Conservation (phyloP, 2,888 invertebrate genomes). For the Pegoplata infirma region DNA sequence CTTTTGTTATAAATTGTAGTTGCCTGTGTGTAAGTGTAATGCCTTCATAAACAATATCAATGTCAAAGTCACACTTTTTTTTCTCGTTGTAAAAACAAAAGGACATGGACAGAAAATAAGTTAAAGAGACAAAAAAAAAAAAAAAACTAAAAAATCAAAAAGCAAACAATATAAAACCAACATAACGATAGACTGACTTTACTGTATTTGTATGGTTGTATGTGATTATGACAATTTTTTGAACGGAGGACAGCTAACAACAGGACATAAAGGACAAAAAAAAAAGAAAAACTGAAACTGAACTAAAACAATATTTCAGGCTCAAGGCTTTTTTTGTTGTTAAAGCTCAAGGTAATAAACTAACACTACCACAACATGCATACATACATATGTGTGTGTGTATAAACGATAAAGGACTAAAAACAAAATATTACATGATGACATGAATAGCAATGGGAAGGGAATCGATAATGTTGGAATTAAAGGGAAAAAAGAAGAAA, state of each 20-base stretch:
- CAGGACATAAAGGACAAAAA: not conserved
- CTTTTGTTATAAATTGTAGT: not conserved
- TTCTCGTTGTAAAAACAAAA: not conserved
- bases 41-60: constrained; percentile 53
- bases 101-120: constrained; percentile 9
- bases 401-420: constrained; percentile 12
- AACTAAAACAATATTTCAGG: constrained; percentile 56
- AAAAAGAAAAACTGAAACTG: too few species aligned
- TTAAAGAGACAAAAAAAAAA: constrained; percentile 1
- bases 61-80: constrained; percentile 56
- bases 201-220: not conserved
- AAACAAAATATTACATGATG: too few species aligned
- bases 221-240: not conserved
- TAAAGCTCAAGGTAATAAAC: constrained; percentile 58
- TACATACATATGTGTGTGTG: constrained; percentile 1
- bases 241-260: not conserved
- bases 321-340: constrained; percentile 56
- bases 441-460: too few species aligned
- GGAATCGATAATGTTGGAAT: too few species aligned
- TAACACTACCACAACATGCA: constrained; percentile 28
- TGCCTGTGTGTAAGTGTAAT: constrained; percentile 16
- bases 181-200: not conserved
- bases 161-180: constrained; percentile 43
- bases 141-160: constrained; percentile 19
- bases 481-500: too few species aligned